Base-by-base conservation (phyloP, 2,113 vertebrate genomes). In the Acanthisitta chloris region DNA sequence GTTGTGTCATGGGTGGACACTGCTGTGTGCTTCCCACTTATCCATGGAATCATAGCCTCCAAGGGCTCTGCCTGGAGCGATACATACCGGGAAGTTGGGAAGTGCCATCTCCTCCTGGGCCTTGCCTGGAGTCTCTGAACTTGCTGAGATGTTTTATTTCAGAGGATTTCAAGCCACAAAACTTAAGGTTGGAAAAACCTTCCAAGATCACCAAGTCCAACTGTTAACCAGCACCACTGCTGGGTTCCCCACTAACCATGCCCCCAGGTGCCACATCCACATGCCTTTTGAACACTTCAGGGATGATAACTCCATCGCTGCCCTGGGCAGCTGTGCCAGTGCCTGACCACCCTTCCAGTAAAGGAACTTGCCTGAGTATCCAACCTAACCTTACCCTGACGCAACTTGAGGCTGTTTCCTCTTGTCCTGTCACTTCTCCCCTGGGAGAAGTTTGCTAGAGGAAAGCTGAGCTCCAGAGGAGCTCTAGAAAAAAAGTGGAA, bases 81-180 rank as follows among this genome's bases (percentile, higher is more conserved):
- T 0, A 0, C 1, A 1, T 33, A 7, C 46, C 0, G 6, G 17
- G 2, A 19, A 3, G 10, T 9, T 1, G 1, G 19, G n/a, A 25
- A 17, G 38, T 26, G 33, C 23, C 45, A 2, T 14, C 62, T 43
- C 33, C 31, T 52, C 4, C 2, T 8, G 31, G 25, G 49, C 5
- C 0, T 51, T 4, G 14, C 84, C 62, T 21, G 28, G 4, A 9
- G 59, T 7, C 46, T 6, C 48, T 3, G 51, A 55, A 17, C 36
- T 25, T 36, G 62, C 61, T 2, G 12, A 45, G 74, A 13, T 17
- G 10, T 38, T 42, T 25, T 46, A 20, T 29, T 55, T 46, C 34
- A 8, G 31, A 28, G 43, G 14, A 4, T 71, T 71, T 58, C 14
- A 28, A 57, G 26, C 43, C 36, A 43, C 38, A 42, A 36, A 36